phyloP scores from a whole-genome alignment of 2,113 vertebrate genomes.

The Dipodomys merriami region DNA sequence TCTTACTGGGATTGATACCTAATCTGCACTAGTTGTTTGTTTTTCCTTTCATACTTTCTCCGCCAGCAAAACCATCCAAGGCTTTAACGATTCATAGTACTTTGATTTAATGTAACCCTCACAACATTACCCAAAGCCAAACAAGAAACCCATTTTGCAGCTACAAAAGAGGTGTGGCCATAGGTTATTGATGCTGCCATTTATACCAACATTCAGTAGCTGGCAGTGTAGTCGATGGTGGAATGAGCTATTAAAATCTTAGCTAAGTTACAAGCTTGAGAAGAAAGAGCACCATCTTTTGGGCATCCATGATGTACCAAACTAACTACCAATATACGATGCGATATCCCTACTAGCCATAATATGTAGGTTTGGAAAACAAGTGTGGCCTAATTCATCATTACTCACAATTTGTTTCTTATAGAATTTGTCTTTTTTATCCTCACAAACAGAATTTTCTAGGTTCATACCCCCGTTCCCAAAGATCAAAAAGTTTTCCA shows the following conservation, averaged over 20 bases:
- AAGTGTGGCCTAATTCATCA: background rate
- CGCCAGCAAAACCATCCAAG: background rate
- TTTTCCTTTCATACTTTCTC: background rate
- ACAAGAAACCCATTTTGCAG: background rate
- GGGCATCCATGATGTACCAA: background rate
- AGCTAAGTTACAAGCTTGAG: background rate
- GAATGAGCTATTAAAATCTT: background rate
- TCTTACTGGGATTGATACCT: background rate
- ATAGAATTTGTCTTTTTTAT: constrained; percentile 24
- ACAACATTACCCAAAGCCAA: background rate
- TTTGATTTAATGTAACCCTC: background rate
- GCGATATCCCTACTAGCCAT: background rate
- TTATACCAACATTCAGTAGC: background rate
- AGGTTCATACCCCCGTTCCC: background rate
- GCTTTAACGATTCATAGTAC: background rate
- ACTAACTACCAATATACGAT: background rate
- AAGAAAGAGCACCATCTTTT: background rate
- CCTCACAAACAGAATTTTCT: constrained; percentile 7
- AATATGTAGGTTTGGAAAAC: background rate
- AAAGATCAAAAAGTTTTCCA: constrained; percentile 19
- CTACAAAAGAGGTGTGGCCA: background rate
- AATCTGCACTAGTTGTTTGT: background rate
- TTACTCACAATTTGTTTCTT: background rate
- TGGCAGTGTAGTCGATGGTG: background rate
- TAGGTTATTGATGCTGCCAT: background rate